Base-by-base conservation (phyloP, 2,888 invertebrate genomes). In the Sussaba pulchella region DNA sequence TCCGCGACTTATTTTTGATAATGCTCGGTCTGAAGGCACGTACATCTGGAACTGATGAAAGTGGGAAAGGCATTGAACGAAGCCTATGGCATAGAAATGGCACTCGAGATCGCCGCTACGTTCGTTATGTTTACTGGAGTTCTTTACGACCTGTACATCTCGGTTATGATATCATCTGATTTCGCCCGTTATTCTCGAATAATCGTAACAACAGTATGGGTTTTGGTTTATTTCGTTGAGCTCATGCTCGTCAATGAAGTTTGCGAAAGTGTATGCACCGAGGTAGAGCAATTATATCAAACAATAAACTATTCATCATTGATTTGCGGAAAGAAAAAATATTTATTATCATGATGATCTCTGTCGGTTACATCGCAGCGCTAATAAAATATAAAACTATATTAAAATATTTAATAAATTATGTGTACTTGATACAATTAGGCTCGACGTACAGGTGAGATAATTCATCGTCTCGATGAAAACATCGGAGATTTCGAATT, bases 361-460 rank as follows among this genome's bases (percentile, higher is more conserved):
- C 21, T 50, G n/a, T n/a, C n/a, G n/a, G n/a, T n/a, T n/a, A n/a
- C n/a, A n/a, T n/a, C n/a, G n/a, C n/a, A n/a, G n/a, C n/a, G n/a
- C n/a, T n/a, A n/a, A n/a, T n/a, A n/a, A n/a, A n/a, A n/a, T n/a
- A n/a, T n/a, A n/a, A n/a, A n/a, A n/a, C n/a, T n/a, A n/a, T n/a
- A n/a, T n/a, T n/a, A n/a, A n/a, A n/a, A n/a, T n/a, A n/a, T n/a
- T 24, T 26, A 10, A 24, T 24, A n/a, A 52, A 9, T n/a, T n/a
- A n/a, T n/a, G 19, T 2, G 24, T 8, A n/a, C 1, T 31, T n/a
- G 2, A 8, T 6, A 54, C 14, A 17, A 9, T 12, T 12, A 81
- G 81, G 77, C 69, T 63, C 43, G 31, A 52, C 63, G 69, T 50
- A 77, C 81, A 14, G 74, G 76, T 31, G 36, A 39, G 5, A 61